Evolutionary conservation across 2,113 vertebrate species (phyloP).

Genomic region (Numenius arquata): DNA sequence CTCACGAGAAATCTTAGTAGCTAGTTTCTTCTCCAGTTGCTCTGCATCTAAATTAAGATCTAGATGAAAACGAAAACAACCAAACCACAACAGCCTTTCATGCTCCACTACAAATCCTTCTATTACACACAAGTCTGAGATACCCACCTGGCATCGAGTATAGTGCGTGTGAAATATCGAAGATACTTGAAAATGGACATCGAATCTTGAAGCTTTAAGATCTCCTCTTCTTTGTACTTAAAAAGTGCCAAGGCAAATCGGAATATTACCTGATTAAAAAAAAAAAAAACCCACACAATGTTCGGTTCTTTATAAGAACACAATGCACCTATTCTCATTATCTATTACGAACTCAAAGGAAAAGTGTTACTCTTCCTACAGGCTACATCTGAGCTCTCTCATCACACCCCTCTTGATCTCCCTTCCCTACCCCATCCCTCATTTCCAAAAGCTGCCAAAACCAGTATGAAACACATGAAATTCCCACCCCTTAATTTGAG

Average conservation of each 20-base stretch:
- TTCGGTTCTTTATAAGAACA: not conserved
- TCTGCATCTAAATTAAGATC: not conserved
- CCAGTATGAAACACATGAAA: not conserved
- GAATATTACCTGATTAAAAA: slow-evolving; percentile 87
- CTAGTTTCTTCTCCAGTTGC: not conserved
- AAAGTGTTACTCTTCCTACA: not conserved
- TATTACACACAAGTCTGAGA: not conserved
- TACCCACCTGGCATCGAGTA: slow-evolving; percentile 90
- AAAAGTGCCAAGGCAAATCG: slow-evolving; percentile 93
- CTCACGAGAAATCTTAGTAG: not conserved
- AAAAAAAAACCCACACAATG: not conserved
- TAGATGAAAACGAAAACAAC: not conserved
- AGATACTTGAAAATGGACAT: slow-evolving; percentile 97
- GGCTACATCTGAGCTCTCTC: not conserved
- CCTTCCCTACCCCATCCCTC: not conserved
- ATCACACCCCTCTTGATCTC: not conserved
- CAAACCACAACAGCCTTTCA: not conserved
- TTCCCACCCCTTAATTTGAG: not conserved
- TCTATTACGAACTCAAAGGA: not conserved
- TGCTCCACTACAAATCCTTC: not conserved
- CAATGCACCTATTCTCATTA: not conserved
- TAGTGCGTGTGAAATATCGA: slow-evolving; percentile 87
- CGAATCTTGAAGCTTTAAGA: slow-evolving; percentile 88
- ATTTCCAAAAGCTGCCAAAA: not conserved
- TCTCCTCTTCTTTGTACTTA: slow-evolving; percentile 96